Base-by-base conservation (phyloP, 2,113 vertebrate species). In the Microtus pennsylvanicus region DNA sequence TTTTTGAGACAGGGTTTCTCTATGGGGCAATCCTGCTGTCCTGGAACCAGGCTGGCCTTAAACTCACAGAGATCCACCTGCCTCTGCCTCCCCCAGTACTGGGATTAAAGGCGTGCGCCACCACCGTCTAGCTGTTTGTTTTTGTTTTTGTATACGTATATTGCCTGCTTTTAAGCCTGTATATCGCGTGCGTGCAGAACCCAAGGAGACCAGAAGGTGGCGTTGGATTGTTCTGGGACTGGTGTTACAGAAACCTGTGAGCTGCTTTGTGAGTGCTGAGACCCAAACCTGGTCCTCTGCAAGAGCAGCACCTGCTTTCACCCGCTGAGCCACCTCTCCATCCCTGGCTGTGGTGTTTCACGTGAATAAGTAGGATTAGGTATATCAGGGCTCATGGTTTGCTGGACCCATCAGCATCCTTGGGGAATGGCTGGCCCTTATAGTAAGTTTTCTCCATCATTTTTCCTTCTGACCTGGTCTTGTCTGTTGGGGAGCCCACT, bases 271-370 rank as follows among this genome's bases (percentile, higher is more conserved):
- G 80, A 22, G 52, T 82, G 80, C 35, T 61, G 52, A 21, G 35
- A 14, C 13, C 38, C 4, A 24, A 24, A 61, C 80, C 21, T 82
- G n/a, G 21, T n/a, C 52, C 35, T 82, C 52, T 61, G 80, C 11
- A 81, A 38, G 35, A 81, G 35, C 35, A 58, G 35, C 11, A 35
- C n/a, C 2, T 81, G 52, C 11, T 26, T 52, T 24, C 14, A 38
- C 14, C 52, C 3, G 5, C 35, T 7, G 52, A 38, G 52, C 52
- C 21, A 4, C 2, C 52, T 81, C 78, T 24, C 21, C 78, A n/a
- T 22, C 52, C 30, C 33, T 21, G 45, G 80, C 21, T 3, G 19
- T 22, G 10, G n/a, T 0, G 1, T 30, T 33, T 0, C 1, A 50
- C 50, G 0, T 19, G 8, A 42, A n/a, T 42, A 16, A 7, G 3